Evolutionary conservation across 2,888 invertebrate genomes (phyloP).

Genomic region (Lapara coniferarum): DNA sequence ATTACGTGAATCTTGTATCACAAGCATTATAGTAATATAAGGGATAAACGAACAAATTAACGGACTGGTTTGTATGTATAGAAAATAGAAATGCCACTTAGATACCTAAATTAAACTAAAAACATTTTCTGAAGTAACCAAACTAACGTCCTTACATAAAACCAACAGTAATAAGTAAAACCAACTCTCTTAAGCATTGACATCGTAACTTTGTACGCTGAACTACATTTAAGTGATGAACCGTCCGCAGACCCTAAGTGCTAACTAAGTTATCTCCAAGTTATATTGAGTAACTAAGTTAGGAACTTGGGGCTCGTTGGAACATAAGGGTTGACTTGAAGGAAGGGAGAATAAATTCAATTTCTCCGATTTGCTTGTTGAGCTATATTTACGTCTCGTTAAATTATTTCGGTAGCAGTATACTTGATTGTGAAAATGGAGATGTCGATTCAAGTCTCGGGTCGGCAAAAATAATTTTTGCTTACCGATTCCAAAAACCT

Average conservation of each 20-base stretch:
- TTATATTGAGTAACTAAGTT: conserved; percentile 48
- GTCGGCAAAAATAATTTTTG: too few relatives aligned
- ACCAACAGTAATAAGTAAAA: neutral
- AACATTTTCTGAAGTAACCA: too few relatives aligned
- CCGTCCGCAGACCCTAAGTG: conserved; percentile 34
- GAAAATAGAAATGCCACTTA: too few relatives aligned
- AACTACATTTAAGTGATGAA: conserved; percentile 44
- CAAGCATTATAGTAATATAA: too few relatives aligned
- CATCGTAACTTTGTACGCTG: neutral
- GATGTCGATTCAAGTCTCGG: too few relatives aligned
- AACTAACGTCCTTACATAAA: neutral
- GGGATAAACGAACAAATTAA: too few relatives aligned
- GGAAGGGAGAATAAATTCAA: conserved; percentile 23
- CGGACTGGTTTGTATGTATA: too few relatives aligned
- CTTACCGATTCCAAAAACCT: too few relatives aligned
- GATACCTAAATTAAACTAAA: too few relatives aligned
- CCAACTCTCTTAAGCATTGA: neutral
- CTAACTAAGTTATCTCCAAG: conserved; percentile 42
- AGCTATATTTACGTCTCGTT: conserved; percentile 2
- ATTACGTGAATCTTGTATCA: too few relatives aligned
- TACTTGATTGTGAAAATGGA: neutral
- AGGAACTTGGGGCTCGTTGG: conserved; percentile 39
- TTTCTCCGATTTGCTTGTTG: conserved; percentile 8
- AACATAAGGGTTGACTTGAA: conserved; percentile 35
- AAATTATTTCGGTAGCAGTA: neutral